These are phyloP conservation scores for Lottia gigantea DNA, from an alignment of 2,888 invertebrate species.

Conservation along the genomic window DNA sequence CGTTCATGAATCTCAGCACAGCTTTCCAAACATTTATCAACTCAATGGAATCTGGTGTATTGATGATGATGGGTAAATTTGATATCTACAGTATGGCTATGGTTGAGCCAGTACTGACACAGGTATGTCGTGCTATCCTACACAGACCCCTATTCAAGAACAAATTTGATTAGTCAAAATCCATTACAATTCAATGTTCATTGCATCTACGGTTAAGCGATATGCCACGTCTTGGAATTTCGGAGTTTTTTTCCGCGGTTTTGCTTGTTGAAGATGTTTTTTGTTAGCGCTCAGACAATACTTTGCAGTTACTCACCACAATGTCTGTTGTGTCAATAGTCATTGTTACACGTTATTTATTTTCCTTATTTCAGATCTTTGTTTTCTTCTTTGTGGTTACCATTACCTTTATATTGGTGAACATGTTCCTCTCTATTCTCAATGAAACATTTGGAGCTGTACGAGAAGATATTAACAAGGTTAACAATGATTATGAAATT, in stretches of 20 bases:
- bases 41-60: constrained; percentile 59
- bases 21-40: constrained; percentile 40
- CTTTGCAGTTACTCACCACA: no score
- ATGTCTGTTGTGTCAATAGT: no score
- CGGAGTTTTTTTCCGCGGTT: no score
- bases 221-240: no score
- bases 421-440: constrained; percentile 68
- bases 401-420: constrained; percentile 65
- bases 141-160: no score
- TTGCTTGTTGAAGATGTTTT: no score
- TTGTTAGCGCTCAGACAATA: no score
- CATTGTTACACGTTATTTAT: no score
- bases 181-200: no score
- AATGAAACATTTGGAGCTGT: constrained; percentile 65
- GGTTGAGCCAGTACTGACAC: constrained; percentile 52
- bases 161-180: no score
- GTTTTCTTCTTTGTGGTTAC: constrained; percentile 62
- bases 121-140: constrained; percentile 28
- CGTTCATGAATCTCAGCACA: constrained; percentile 53
- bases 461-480: constrained; percentile 56
- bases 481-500: constrained; percentile 67
- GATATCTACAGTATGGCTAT: constrained; percentile 64
- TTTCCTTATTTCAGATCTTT: constrained; percentile 43
- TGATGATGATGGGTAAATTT: constrained; percentile 68
- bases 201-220: no score